Conservation (phyloP, 1,140 invertebrate species). For the Chionoecetes opilio region DNA sequence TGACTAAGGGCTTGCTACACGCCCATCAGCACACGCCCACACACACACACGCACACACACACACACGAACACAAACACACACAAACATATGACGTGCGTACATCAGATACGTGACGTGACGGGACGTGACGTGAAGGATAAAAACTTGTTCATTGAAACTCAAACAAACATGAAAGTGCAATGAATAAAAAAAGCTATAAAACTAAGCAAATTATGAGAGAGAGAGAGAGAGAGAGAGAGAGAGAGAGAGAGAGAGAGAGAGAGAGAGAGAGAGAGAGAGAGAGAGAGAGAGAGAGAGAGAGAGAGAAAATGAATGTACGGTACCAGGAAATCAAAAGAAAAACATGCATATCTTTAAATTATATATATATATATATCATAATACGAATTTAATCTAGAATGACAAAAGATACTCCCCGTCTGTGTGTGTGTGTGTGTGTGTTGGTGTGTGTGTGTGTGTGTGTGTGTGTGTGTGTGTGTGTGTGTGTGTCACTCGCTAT, state of each 20-base stretch:
- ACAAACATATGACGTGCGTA: too few species aligned
- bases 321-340: neutral
- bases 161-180: neutral
- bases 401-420: neutral
- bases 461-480: neutral
- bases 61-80: too few species aligned
- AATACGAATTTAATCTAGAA: neutral
- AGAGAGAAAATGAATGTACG: neutral
- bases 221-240: constrained; percentile 2
- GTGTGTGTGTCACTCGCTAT: neutral
- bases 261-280: neutral
- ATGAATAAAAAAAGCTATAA: neutral
- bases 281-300: neutral
- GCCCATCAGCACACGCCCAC: neutral
- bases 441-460: constrained; percentile 6
- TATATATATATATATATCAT: neutral
- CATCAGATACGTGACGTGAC: neutral
- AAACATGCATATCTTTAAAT: neutral
- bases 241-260: constrained; percentile 29
- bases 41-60: constrained; percentile 4
- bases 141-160: neutral
- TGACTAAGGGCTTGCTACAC: constrained; percentile 18
- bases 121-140: neutral
- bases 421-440: constrained; percentile 18
- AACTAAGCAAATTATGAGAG: neutral